Percentiles rank a stretch among this genome's conserved stretches.
Conservation (phyloP, 2,888 invertebrate genomes). For the Oxyteleia sp. region DNA sequence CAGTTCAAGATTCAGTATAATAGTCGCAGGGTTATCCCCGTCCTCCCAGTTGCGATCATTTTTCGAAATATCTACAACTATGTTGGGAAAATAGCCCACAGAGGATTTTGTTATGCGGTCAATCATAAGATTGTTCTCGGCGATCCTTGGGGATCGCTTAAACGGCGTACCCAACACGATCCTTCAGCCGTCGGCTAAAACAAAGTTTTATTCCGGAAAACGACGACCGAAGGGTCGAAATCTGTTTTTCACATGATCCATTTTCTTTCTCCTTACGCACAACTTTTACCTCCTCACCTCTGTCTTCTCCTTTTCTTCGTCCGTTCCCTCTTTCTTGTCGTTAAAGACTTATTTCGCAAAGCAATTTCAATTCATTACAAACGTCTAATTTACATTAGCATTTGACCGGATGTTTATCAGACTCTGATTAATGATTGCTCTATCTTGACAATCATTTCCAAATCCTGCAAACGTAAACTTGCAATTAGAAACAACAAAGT, state of each 20-base stretch:
- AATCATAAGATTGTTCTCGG: conserved; percentile 87
- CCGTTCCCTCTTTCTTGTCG: conserved; percentile 1
- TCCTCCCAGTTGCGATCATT: conserved; percentile 21
- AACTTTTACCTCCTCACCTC: not conserved
- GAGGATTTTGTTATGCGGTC: conserved; percentile 86
- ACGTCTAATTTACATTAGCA: conserved; percentile 50
- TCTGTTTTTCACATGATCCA: conserved; percentile 83
- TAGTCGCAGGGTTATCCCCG: conserved; percentile 19
- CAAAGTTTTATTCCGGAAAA: conserved; percentile 56
- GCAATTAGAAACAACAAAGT: conserved; percentile 56
- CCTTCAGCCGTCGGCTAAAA: conserved; percentile 72
- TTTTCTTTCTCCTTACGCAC: conserved; percentile 16
- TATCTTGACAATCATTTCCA: conserved; percentile 65
- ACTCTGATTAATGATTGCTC: conserved; percentile 60
- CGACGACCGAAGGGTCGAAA: conserved; percentile 80
- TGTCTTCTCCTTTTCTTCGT: not conserved
- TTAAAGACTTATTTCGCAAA: conserved; percentile 10
- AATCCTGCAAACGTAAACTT: conserved; percentile 41
- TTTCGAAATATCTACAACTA: conserved; percentile 58
- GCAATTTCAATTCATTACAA: conserved; percentile 54
- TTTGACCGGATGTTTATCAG: conserved; percentile 67
- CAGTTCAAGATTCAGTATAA: conserved; percentile 25
- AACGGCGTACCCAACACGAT: conserved; percentile 57
- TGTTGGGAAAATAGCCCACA: conserved; percentile 82
- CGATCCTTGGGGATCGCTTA: conserved; percentile 86